A percentile compares a stretch with the other conserved stretches of the same genome.
These are phyloP conservation scores for Anser cygnoides DNA, from an alignment of 2,113 vertebrate species.

Conservation along the genomic window DNA sequence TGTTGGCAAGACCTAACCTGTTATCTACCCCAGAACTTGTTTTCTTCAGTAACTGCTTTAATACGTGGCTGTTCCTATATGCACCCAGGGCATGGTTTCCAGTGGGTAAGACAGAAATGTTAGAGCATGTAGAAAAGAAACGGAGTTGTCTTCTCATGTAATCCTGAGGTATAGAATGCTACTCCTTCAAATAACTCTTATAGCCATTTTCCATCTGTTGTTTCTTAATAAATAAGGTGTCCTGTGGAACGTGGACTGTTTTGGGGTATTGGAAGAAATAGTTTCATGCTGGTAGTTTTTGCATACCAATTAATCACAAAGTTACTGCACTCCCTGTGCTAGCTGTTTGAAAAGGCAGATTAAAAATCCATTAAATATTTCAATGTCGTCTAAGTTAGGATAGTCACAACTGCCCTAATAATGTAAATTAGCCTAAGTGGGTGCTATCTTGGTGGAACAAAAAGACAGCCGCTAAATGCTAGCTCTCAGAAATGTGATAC, in stretches of 20 bases:
- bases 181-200: neutral
- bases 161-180: neutral
- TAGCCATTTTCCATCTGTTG: neutral
- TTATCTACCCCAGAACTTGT: neutral
- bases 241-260: neutral
- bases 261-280: neutral
- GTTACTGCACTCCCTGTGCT: neutral
- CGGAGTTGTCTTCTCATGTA: neutral
- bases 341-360: constrained; percentile 11
- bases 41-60: neutral
- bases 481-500: neutral
- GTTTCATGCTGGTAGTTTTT: neutral
- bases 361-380: constrained; percentile 27
- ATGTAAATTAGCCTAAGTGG: neutral
- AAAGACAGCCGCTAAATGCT: neutral
- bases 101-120: neutral
- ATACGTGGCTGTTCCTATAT: neutral
- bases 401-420: neutral
- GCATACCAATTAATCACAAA: neutral
- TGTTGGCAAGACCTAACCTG: neutral
- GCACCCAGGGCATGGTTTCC: neutral
- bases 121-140: neutral
- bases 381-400: neutral
- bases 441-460: neutral
- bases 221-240: neutral